phyloP scores from a whole-genome alignment of 2,888 invertebrate species.

The Phlogophora meticulosa region DNA sequence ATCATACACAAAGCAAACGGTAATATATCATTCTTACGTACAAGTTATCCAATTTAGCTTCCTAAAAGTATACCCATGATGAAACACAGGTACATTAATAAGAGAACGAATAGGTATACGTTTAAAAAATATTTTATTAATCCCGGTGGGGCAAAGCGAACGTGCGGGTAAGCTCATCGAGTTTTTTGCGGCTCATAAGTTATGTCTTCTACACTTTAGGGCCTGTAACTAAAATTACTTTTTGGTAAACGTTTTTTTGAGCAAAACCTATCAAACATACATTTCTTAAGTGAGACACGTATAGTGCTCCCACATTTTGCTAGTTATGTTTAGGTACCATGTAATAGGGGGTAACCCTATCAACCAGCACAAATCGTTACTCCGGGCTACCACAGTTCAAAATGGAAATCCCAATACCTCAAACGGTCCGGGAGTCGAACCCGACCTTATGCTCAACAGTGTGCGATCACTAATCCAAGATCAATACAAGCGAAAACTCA shows the following conservation, averaged over 20 bases:
- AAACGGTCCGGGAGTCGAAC: too few species aligned
- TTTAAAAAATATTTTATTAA: slow-evolving; percentile 37
- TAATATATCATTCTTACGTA: slow-evolving; percentile 18
- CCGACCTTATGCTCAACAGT: too few species aligned
- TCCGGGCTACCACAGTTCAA: too few species aligned
- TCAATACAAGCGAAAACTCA: too few species aligned
- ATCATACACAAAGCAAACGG: slow-evolving; percentile 8
- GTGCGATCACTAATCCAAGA: too few species aligned
- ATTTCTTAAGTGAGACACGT: too few species aligned
- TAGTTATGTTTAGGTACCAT: too few species aligned
- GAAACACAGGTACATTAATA: slow-evolving; percentile 17
- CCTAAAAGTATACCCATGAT: slow-evolving; percentile 10
- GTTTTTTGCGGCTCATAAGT: slow-evolving; percentile 7
- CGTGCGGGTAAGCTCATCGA: slow-evolving; percentile 1
- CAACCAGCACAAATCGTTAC: too few species aligned
- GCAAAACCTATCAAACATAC: too few species aligned
- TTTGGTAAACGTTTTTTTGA: not conserved
- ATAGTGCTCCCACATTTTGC: too few species aligned
- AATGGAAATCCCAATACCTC: too few species aligned
- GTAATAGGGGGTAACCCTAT: too few species aligned
- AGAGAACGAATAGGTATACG: slow-evolving; percentile 12
- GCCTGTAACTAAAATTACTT: slow-evolving; percentile 4
- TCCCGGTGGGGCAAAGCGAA: slow-evolving; percentile 7
- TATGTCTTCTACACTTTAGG: not conserved
- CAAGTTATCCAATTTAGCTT: slow-evolving; percentile 30